These are phyloP conservation scores for Orchesella cincta DNA, from an alignment of 1,140 invertebrate species.

Conservation along the genomic window DNA sequence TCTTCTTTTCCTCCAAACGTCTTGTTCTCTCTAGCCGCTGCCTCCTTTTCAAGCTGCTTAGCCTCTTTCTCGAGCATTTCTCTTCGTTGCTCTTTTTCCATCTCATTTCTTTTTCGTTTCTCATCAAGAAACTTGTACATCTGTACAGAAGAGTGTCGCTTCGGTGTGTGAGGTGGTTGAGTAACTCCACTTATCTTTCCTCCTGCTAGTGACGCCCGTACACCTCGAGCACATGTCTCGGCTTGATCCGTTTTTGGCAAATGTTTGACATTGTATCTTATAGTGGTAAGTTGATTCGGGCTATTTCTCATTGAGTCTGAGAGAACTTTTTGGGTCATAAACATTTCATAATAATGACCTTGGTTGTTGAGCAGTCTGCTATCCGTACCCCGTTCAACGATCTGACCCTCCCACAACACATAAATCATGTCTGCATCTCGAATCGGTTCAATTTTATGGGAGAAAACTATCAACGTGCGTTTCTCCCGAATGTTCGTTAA, in stretches of 20 bases:
- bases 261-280: neutral
- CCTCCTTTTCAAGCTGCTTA: neutral
- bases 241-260: neutral
- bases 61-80: neutral
- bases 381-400: constrained; percentile 31
- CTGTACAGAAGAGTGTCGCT: neutral
- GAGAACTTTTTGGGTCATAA: constrained; percentile 27
- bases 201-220: neutral
- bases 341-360: constrained; percentile 39
- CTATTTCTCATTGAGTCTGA: neutral
- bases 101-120: neutral
- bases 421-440: constrained; percentile 32
- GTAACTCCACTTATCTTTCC: neutral
- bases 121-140: neutral
- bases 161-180: neutral
- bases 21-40: neutral
- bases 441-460: constrained; percentile 37
- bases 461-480: constrained; percentile 34
- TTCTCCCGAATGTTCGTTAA: neutral
- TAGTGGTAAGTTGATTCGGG: neutral
- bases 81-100: neutral
- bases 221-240: neutral
- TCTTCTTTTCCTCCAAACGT: too few relatives aligned
- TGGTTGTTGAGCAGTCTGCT: constrained; percentile 2
- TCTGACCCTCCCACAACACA: constrained; percentile 31